These are phyloP conservation scores for Liposcelis brunnea DNA, from an alignment of 2,888 invertebrate genomes.

Conservation along the genomic window DNA sequence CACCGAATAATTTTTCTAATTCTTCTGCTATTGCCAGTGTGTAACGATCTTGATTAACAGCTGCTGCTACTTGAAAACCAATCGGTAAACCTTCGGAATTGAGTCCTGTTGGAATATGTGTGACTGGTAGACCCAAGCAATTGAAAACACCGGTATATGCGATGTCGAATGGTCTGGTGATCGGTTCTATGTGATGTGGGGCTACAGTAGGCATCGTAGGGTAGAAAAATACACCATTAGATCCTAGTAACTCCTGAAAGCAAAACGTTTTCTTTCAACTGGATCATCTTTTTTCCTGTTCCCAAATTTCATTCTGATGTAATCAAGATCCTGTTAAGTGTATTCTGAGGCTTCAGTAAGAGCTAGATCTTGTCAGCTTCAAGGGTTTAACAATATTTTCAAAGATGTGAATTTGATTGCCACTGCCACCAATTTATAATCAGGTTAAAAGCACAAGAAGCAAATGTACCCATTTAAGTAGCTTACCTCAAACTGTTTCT, in stretches of 20 bases:
- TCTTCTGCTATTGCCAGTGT: constrained; percentile 67
- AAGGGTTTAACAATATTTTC: no score
- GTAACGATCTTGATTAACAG: constrained; percentile 52
- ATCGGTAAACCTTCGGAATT: constrained; percentile 51
- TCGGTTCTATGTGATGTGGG: constrained; percentile 64
- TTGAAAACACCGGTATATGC: constrained; percentile 74
- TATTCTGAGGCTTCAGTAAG: no score
- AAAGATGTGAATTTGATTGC: no score
- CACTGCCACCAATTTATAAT: no score
- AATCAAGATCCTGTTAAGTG: no score
- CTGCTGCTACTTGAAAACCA: constrained; percentile 55
- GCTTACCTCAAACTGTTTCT: constrained; percentile 36
- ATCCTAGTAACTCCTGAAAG: constrained; percentile 47
- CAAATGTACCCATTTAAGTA: no score
- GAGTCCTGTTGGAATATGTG: constrained; percentile 69
- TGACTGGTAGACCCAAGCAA: constrained; percentile 62
- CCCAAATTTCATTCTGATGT: no score
- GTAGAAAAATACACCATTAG: constrained; percentile 65
- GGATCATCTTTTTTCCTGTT: no score
- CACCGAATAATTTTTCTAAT: constrained; percentile 66
- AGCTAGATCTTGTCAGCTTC: no score
- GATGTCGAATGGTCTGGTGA: constrained; percentile 66
- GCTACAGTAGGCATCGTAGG: constrained; percentile 67
- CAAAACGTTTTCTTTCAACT: background rate
- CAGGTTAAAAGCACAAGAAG: no score